Evolutionary conservation across 1,140 invertebrate species (phyloP), one percentile per base, ranked within the genome.

Genomic region (Achroia grisella): DNA sequence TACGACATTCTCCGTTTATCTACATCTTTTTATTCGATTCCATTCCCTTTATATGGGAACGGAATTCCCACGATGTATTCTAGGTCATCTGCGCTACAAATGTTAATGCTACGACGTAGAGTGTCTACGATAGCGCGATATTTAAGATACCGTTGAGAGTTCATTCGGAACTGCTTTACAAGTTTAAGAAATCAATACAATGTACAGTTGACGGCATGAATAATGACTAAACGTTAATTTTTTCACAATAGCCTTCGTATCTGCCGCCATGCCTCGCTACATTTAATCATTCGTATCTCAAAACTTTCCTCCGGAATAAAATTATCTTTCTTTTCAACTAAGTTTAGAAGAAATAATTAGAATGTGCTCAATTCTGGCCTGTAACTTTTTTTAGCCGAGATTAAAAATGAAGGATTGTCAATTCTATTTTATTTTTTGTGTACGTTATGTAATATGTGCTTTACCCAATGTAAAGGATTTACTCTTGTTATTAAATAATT

Each of bases 1-100:
- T 46, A 46, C 44, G 23, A 30, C 28, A 11, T 31, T 14, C 13
- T 27, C 39, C 32, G 32, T 29, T 36, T 39, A 46, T 39, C 44
- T 37, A 45, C 43, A 39, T 30, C 35, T 46, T 42, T 46, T 46
- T 46, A 46, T 46, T 32, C 44, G 15, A n/a, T 28, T n/a, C 29
- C 32, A 39, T 46, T 46, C 44, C 17, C 30, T 37, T 30, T 11
- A 28, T 42, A 39, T 46, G 4, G 36, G 35, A 15, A 39, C 14
- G 14, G 40, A 28, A 39, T 39, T 32, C 44, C 15, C 28, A 30
- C 28, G 40, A 39, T 30, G 12, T 10, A 13, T 11, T 31, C 15
- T 34, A 12, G 35, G 14, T 10, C 32, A 39, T 13, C 44, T 15
- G 23, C 29, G 35, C 15, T 39, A 39, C 44, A 15, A 23, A 23